A percentile compares a stretch with the other conserved stretches of the same genome.
Conservation (phyloP, 2,888 invertebrate species). For the Strigamia crassipes region DNA sequence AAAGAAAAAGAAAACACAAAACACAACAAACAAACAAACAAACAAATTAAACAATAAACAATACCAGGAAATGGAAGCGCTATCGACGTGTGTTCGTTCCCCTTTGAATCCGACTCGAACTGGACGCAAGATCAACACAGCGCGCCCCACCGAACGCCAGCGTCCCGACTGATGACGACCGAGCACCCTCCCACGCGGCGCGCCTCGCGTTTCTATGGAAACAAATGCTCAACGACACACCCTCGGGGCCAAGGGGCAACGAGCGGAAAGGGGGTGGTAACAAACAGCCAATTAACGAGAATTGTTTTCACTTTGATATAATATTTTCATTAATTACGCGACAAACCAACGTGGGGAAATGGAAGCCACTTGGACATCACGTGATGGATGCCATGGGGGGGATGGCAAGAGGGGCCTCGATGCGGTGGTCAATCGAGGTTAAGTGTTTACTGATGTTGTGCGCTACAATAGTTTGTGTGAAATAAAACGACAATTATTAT, state of each 20-base stretch:
- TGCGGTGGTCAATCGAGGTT: conserved; percentile 8
- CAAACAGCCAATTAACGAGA: conserved; percentile 26
- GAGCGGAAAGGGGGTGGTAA: conserved; percentile 30
- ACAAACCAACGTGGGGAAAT: background rate
- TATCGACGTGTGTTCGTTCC: background rate
- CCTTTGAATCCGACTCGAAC: background rate
- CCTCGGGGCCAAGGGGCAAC: conserved; percentile 26
- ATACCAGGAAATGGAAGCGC: background rate
- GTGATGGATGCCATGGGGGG: background rate
- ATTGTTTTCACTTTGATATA: conserved; percentile 22
- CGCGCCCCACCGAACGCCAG: conserved; percentile 1
- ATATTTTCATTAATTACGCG: conserved; percentile 26
- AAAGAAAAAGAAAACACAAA: no score
- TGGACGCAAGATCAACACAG: background rate
- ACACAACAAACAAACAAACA: background rate
- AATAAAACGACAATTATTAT: background rate
- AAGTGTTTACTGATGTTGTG: background rate
- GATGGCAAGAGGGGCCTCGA: background rate
- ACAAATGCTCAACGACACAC: conserved; percentile 17
- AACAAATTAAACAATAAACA: background rate
- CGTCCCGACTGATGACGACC: conserved; percentile 11
- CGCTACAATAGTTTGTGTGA: background rate
- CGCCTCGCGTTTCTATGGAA: conserved; percentile 19
- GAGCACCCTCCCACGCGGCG: conserved; percentile 17
- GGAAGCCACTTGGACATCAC: background rate